Conservation (phyloP, 2,888 invertebrate species). For the Pasiphila rectangulata region DNA sequence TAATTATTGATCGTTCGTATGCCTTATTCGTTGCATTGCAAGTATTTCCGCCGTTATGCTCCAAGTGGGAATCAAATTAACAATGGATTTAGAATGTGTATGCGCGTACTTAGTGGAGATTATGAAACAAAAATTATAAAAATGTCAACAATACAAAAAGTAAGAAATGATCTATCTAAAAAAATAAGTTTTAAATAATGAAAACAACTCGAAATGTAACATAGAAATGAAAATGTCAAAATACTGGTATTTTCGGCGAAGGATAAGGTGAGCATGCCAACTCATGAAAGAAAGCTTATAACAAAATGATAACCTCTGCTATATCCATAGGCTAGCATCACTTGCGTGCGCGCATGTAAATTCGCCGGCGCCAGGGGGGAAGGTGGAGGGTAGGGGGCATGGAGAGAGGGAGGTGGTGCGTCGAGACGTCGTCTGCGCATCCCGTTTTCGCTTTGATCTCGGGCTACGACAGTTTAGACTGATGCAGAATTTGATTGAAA, state of each 20-base stretch:
- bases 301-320: slow-evolving; percentile 8
- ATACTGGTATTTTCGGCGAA: too few relatives aligned
- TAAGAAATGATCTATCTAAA: too few relatives aligned
- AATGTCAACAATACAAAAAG: too few relatives aligned
- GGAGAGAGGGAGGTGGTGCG: slow-evolving; percentile 35
- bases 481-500: slow-evolving; percentile 23
- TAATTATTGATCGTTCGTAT: slow-evolving; percentile 53
- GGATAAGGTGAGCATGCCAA: too few relatives aligned
- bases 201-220: too few relatives aligned
- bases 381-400: slow-evolving; percentile 14
- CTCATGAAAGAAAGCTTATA: slow-evolving; percentile 19
- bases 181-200: too few relatives aligned
- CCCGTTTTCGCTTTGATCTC: slow-evolving; percentile 71
- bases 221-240: too few relatives aligned
- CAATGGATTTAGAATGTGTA: too few relatives aligned
- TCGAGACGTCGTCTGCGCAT: slow-evolving; percentile 76
- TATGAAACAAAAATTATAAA: too few relatives aligned
- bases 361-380: slow-evolving; percentile 36
- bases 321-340: slow-evolving; percentile 34
- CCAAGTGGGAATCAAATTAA: too few relatives aligned
- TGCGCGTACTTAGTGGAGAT: too few relatives aligned
- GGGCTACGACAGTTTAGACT: slow-evolving; percentile 13
- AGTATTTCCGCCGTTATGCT: slow-evolving; percentile 41
- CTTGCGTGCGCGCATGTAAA: slow-evolving; percentile 8
- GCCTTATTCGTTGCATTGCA: slow-evolving; percentile 43